A percentile compares a stretch with the other conserved stretches of the same genome.
Conservation (phyloP, 2,797 vertebrate species). For the Sternotherus odoratus region DNA sequence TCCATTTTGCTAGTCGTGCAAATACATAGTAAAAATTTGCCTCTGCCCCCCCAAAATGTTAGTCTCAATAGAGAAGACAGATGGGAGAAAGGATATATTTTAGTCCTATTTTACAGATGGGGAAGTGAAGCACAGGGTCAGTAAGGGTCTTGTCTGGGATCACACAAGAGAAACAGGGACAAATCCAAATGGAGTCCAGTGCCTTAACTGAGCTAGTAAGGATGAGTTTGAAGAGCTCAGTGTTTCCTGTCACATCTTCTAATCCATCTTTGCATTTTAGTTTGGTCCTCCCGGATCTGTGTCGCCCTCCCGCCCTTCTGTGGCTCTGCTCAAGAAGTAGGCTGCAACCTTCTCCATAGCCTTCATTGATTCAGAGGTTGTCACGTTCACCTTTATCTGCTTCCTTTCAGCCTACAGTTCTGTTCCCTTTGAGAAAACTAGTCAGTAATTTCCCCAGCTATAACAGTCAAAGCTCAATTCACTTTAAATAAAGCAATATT, state of each 20-base stretch:
- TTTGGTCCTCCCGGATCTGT: background rate
- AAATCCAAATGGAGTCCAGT: background rate
- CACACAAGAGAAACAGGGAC: conserved; percentile 19
- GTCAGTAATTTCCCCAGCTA: background rate
- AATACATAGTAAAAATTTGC: background rate
- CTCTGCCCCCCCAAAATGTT: background rate
- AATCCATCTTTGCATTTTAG: background rate
- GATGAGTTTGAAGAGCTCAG: background rate
- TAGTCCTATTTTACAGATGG: conserved; percentile 39
- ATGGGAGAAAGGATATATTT: conserved; percentile 21
- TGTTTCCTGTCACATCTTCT: background rate
- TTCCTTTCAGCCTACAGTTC: background rate
- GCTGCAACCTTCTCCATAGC: background rate
- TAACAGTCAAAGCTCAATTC: background rate
- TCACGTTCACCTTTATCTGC: background rate
- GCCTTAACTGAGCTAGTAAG: background rate
- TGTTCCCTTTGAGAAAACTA: background rate
- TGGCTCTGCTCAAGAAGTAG: background rate
- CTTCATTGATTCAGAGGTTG: background rate
- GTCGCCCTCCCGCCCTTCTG: background rate
- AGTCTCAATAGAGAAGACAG: background rate
- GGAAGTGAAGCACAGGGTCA: background rate
- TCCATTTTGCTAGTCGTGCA: background rate
- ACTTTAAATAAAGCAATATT: background rate
- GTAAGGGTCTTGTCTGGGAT: conserved; percentile 11